phyloP scores from a whole-genome alignment of 1,140 invertebrate genomes.

The Microplitis mediator region DNA sequence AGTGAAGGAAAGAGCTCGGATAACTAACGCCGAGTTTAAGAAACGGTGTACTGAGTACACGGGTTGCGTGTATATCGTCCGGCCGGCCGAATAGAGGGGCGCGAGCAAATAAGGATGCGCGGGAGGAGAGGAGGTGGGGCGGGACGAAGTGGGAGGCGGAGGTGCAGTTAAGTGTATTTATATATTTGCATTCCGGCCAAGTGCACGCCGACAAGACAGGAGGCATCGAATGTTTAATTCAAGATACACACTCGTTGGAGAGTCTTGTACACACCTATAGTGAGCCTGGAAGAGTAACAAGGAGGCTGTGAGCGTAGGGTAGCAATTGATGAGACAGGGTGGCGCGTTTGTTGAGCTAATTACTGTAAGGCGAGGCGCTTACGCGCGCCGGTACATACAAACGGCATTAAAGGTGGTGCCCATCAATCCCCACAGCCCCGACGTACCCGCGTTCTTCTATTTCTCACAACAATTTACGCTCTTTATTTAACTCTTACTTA shows the following conservation, averaged over 20 bases:
- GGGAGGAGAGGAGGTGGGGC: not conserved
- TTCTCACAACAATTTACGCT: not conserved
- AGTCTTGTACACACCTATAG: not conserved
- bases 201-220: slow-evolving; percentile 59
- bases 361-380: slow-evolving; percentile 62
- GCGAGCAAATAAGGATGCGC: not conserved
- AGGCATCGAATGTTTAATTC: slow-evolving; percentile 63
- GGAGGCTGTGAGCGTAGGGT: slow-evolving; percentile 49
- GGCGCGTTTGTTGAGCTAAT: slow-evolving; percentile 63
- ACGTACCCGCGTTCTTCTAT: slow-evolving; percentile 23
- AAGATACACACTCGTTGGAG: slow-evolving; percentile 40
- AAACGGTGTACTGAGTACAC: not conserved
- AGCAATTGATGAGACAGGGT: slow-evolving; percentile 63
- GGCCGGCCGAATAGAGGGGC: not conserved
- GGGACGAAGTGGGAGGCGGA: not conserved
- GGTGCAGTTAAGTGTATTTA: slow-evolving; percentile 46
- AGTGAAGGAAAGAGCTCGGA: slow-evolving; percentile 33
- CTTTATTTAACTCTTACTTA: too few relatives aligned
- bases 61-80: slow-evolving; percentile 4
- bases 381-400: slow-evolving; percentile 61
- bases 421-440: slow-evolving; percentile 56
- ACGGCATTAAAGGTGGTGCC: slow-evolving; percentile 61
- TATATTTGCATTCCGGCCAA: slow-evolving; percentile 57
- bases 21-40: slow-evolving; percentile 41
- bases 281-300: slow-evolving; percentile 26